phyloP scores from a whole-genome alignment of 2,888 invertebrate species.

The Polyommatus iphigenia region DNA sequence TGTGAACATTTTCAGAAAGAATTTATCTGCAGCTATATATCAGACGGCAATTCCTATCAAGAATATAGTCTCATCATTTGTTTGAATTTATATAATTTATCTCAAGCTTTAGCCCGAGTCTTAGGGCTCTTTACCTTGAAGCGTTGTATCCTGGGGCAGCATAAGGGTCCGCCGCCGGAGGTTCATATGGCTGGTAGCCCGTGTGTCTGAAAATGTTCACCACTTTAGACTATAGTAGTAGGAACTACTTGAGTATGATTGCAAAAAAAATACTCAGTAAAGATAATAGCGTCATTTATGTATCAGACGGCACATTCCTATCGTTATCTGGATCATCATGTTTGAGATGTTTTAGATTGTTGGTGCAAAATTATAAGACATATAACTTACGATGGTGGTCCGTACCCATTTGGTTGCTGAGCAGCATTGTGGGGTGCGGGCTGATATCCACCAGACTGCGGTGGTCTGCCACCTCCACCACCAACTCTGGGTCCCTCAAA shows the following conservation, averaged over 20 bases:
- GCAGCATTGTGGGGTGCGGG: constrained; percentile 55
- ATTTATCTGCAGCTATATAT: constrained; percentile 70
- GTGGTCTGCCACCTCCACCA: constrained; percentile 54
- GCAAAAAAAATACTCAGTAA: constrained; percentile 50
- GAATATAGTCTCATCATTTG: constrained; percentile 45
- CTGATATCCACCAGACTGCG: constrained; percentile 58
- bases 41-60: constrained; percentile 77
- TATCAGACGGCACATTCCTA: constrained; percentile 80
- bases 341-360: constrained; percentile 26
- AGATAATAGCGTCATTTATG: constrained; percentile 67
- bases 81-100: background rate
- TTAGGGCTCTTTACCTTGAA: constrained; percentile 51
- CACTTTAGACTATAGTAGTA: constrained; percentile 26
- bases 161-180: constrained; percentile 63
- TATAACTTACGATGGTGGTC: constrained; percentile 59
- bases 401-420: constrained; percentile 65
- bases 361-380: background rate
- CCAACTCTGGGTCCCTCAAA: constrained; percentile 63
- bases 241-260: background rate
- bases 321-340: constrained; percentile 73
- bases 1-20: constrained; percentile 52
- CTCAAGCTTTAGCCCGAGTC: background rate
- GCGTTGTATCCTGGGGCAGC: constrained; percentile 62
- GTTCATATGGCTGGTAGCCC: constrained; percentile 71
- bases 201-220: constrained; percentile 55